A percentile compares a stretch with the other conserved stretches of the same genome.
Evolutionary conservation across 1,140 invertebrate species (phyloP).

Genomic region (Tachypleus tridentatus): DNA sequence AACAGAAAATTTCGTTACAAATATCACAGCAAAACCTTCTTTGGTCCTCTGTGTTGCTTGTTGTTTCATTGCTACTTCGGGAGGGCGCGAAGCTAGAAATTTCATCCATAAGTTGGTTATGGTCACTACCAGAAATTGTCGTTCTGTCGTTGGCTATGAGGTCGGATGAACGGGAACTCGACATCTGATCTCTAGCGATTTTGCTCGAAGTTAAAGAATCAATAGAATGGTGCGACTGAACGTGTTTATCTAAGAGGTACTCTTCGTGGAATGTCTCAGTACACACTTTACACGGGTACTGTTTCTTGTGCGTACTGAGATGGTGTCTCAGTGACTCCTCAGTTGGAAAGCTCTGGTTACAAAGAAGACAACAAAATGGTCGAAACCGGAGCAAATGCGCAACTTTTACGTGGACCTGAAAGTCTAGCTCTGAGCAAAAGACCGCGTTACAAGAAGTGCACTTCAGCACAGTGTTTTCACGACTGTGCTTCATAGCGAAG

Average conservation of each 20-base stretch:
- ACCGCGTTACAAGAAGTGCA: conserved; percentile 60
- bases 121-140: too few relatives aligned
- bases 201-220: conserved; percentile 9
- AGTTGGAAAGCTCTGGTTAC: conserved; percentile 52
- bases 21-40: conserved; percentile 43
- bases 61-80: too few relatives aligned
- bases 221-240: conserved; percentile 54
- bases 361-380: conserved; percentile 54
- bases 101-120: too few relatives aligned
- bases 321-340: conserved; percentile 63
- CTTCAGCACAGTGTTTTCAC: conserved; percentile 67
- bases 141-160: too few relatives aligned
- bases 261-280: conserved; percentile 74
- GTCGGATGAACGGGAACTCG: not conserved
- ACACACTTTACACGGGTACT: conserved; percentile 64
- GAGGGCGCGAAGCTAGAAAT: too few relatives aligned
- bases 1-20: conserved; percentile 47
- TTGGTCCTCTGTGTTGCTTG: conserved; percentile 3
- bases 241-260: conserved; percentile 69
- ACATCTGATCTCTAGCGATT: conserved; percentile 8
- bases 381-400: conserved; percentile 32
- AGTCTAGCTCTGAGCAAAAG: conserved; percentile 63
- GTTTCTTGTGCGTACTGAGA: conserved; percentile 56
- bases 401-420: conserved; percentile 41
- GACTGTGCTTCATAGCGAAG: conserved; percentile 74